Conservation (phyloP, 1,140 invertebrate species). For the Neoseiulus cucumeris region DNA sequence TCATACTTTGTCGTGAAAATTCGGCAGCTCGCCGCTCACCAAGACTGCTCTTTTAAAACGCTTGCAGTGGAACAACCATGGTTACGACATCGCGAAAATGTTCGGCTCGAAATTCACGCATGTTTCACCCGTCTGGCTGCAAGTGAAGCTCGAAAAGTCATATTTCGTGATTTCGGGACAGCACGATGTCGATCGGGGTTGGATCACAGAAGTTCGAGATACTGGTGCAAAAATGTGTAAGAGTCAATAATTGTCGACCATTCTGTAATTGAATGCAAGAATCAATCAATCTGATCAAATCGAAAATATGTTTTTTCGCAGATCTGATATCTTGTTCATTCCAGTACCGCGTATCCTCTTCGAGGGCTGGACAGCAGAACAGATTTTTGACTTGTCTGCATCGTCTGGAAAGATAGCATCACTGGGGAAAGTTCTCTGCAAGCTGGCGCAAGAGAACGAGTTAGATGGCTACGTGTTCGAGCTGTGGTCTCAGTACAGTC, state of each 20-base stretch:
- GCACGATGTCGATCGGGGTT: slow-evolving; percentile 51
- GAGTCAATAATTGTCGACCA: too few relatives aligned
- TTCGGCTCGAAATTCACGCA: slow-evolving; percentile 73
- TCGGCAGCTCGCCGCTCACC: too few relatives aligned
- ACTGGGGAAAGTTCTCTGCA: slow-evolving; percentile 16
- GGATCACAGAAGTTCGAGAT: slow-evolving; percentile 47
- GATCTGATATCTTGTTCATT: slow-evolving; percentile 13
- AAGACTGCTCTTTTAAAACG: too few relatives aligned
- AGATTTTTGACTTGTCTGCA: slow-evolving; percentile 15
- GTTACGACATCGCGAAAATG: slow-evolving; percentile 74
- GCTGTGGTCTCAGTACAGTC: slow-evolving; percentile 49
- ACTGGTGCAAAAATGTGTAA: slow-evolving; percentile 26
- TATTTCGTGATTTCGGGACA: slow-evolving; percentile 29
- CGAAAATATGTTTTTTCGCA: slow-evolving; percentile 13
- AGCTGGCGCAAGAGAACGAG: slow-evolving; percentile 31
- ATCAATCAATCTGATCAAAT: background rate
- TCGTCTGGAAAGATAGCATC: slow-evolving; percentile 6
- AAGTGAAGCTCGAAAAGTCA: slow-evolving; percentile 40
- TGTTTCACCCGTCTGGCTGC: slow-evolving; percentile 84
- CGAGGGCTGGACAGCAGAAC: slow-evolving; percentile 47
- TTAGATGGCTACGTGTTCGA: slow-evolving; percentile 75
- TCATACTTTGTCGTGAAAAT: too few relatives aligned
- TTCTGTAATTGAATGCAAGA: too few relatives aligned
- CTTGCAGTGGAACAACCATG: slow-evolving; percentile 87
- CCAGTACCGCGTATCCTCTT: slow-evolving; percentile 57